Base-by-base conservation (phyloP, 2,113 vertebrate genomes). In the Ursus arctos region DNA sequence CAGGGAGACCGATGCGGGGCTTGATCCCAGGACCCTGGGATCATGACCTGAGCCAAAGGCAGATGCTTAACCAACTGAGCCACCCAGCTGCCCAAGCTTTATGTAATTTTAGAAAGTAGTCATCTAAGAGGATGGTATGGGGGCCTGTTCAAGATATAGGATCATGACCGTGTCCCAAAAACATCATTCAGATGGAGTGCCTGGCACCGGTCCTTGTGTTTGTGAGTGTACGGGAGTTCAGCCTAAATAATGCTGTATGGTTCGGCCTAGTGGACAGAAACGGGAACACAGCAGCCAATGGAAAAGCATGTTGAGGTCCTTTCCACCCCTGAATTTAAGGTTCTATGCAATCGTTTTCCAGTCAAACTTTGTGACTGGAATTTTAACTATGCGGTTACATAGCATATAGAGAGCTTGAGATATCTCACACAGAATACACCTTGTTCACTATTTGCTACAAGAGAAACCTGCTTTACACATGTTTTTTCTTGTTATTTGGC, bases 81-180 rank as follows among this genome's bases (percentile, higher is more conserved):
- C 43, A 5, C 43, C 43, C 43, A 43, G 43, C 1, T 6, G 43
- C 43, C 43, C 43, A 5, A 43, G 43, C 43, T 43, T 67, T 3
- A 71, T 43, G 84, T 53, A 63, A 43, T 33, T 47, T 69, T 82
- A 95, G 67, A 96, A 88, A 87, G 43, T 31, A 67, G 74, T 40
- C 40, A 79, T 24, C 28, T n/a, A 31, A 88, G 51, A 47, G 10
- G 16, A 9, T 24, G 77, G 31, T 7, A 1, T 24, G 33, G 36
- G n/a, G 36, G 4, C 15, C 57, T 88, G 3, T 57, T 85, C n/a
- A 88, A 92, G 63, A 88, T 6, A 26, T 0, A 28, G 40, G 33
- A 36, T 67, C 81, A 82, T 6, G 11, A 36, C 19, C 2, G 1
- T 26, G 36, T 83, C 57, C 33, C 28, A 2, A 40, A 85, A 82